Conservation (phyloP, 2,888 invertebrate genomes). For the Tetrapedia diversipes region DNA sequence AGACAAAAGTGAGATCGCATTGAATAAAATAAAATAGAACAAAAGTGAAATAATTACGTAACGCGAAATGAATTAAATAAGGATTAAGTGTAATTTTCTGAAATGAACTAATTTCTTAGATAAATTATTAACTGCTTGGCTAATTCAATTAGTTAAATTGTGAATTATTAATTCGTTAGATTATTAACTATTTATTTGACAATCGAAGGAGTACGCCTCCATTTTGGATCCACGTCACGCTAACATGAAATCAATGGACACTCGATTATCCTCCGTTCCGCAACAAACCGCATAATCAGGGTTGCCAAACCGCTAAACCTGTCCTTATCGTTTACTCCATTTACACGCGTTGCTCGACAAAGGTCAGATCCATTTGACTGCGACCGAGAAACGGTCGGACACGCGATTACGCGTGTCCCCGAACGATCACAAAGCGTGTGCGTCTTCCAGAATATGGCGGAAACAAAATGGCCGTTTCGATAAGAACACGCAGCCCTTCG, state of each 20-base stretch:
- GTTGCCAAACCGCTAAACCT: constrained; percentile 7
- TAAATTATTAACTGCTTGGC: too few species aligned
- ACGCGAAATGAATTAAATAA: too few species aligned
- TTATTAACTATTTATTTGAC: not conserved
- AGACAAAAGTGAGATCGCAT: too few species aligned
- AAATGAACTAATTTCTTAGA: too few species aligned
- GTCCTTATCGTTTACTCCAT: constrained; percentile 8
- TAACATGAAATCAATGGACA: not conserved
- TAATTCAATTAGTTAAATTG: too few species aligned
- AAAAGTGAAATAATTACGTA: too few species aligned
- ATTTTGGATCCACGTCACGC: not conserved
- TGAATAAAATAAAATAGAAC: too few species aligned
- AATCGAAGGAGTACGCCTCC: too few species aligned
- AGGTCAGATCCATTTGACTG: constrained; percentile 41
- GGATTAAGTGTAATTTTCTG: too few species aligned
- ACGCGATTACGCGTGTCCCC: constrained; percentile 63
- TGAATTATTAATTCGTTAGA: too few species aligned
- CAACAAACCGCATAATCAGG: constrained; percentile 15
- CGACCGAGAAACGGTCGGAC: constrained; percentile 40
- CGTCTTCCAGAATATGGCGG: constrained; percentile 46
- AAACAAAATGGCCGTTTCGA: constrained; percentile 55
- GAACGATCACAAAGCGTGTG: constrained; percentile 59
- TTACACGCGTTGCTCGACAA: constrained; percentile 9
- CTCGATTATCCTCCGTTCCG: not conserved
- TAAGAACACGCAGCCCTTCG: constrained; percentile 43